phyloP scores from a whole-genome alignment of 2,797 vertebrate genomes.

The Hypotaenidia philippensis region DNA sequence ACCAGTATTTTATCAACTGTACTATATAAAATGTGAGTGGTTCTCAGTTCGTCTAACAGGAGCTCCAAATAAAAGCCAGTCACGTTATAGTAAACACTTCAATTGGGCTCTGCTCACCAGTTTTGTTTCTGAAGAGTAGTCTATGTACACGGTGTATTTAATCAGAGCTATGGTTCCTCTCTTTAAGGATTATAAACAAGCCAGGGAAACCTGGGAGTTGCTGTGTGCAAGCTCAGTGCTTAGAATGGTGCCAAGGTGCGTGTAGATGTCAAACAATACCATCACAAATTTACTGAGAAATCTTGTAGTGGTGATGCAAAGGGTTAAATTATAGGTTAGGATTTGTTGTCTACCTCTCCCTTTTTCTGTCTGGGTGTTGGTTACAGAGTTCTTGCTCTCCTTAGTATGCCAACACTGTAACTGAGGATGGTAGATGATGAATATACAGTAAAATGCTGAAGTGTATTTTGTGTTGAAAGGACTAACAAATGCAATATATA shows the following conservation, averaged over 20 bases:
- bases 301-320: neutral
- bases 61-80: neutral
- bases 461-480: slow-evolving; percentile 32
- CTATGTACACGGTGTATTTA: neutral
- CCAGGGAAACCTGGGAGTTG: neutral
- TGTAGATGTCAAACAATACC: neutral
- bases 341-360: neutral
- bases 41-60: neutral
- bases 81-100: neutral
- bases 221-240: neutral
- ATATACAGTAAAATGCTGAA: neutral
- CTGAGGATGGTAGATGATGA: neutral
- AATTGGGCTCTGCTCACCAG: neutral
- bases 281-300: neutral
- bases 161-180: neutral
- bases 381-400: neutral
- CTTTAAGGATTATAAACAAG: neutral
- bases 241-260: neutral
- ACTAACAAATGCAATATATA: slow-evolving; percentile 17
- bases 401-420: neutral
- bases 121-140: slow-evolving; percentile 21
- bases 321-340: neutral
- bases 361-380: neutral
- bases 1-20: neutral
- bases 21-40: neutral